A percentile compares a stretch with the other conserved stretches of the same genome.
Conservation (phyloP, 2,797 vertebrate species). For the Catamblyrhynchus diadema region DNA sequence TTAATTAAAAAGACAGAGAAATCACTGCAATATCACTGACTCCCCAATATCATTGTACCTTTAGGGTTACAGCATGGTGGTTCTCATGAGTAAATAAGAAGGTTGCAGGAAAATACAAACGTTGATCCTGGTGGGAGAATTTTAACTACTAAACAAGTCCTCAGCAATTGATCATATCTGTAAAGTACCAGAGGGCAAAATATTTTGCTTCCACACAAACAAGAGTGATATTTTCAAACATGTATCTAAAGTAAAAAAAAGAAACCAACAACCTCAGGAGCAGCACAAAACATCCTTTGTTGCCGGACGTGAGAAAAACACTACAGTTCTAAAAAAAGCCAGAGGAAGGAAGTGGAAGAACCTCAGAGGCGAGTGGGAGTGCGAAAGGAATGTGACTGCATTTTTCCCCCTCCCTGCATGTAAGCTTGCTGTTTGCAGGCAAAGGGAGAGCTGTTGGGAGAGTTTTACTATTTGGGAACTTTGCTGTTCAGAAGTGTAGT, state of each 20-base stretch:
- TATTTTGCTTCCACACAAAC: constrained; percentile 53
- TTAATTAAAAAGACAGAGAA: background rate
- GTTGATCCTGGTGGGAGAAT: background rate
- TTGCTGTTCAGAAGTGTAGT: background rate
- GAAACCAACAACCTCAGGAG: constrained; percentile 71
- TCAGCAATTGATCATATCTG: background rate
- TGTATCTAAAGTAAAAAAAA: background rate
- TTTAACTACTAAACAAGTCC: background rate
- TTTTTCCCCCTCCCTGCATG: constrained; percentile 60
- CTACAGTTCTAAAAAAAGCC: constrained; percentile 95
- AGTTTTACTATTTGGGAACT: background rate
- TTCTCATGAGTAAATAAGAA: background rate
- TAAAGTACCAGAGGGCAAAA: background rate
- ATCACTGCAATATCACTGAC: background rate
- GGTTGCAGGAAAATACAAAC: background rate
- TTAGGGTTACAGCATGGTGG: background rate
- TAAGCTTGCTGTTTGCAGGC: constrained; percentile 6
- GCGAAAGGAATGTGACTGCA: constrained; percentile 88
- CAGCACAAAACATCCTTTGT: constrained; percentile 93
- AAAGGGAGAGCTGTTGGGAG: constrained; percentile 3
- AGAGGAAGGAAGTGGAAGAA: constrained; percentile 96
- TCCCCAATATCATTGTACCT: background rate
- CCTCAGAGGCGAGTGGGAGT: constrained; percentile 87
- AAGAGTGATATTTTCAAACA: constrained; percentile 52
- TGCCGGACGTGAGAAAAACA: constrained; percentile 96